Percentiles rank a stretch among this genome's conserved stretches.
Evolutionary conservation across 1,140 invertebrate species (phyloP).

Genomic region (Sarcophaga bullata): DNA sequence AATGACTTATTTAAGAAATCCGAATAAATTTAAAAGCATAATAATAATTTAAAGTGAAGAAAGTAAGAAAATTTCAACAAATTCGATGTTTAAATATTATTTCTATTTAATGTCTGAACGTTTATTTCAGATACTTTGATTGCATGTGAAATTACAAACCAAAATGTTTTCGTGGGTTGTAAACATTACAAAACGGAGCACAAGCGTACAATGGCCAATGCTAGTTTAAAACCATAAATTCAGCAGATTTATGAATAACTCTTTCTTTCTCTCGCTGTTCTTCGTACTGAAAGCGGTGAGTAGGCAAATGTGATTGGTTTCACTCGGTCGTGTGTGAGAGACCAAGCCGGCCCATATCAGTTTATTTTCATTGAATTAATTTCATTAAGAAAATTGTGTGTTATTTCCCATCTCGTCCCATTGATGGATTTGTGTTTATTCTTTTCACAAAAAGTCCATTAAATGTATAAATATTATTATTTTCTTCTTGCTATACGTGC

Average conservation of each 20-base stretch:
- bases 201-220: not conserved
- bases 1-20: too few species aligned
- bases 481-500: constrained; percentile 11
- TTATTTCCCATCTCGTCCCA: not conserved
- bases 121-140: too few species aligned
- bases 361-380: constrained; percentile 17
- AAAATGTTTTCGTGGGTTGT: too few species aligned
- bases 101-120: too few species aligned
- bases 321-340: not conserved
- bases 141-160: too few species aligned
- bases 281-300: too few species aligned
- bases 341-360: constrained; percentile 12
- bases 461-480: constrained; percentile 36
- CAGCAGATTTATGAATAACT: not conserved
- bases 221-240: not conserved
- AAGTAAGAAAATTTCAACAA: too few species aligned
- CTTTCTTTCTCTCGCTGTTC: not conserved
- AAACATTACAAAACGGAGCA: too few species aligned
- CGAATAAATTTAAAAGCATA: too few species aligned
- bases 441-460: constrained; percentile 26
- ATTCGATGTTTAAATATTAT: too few species aligned
- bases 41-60: too few species aligned
- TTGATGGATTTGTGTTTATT: too few species aligned
- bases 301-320: not conserved
- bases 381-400: constrained; percentile 32